phyloP scores from a whole-genome alignment of 2,888 invertebrate species.

The Sympetrum striolatum region DNA sequence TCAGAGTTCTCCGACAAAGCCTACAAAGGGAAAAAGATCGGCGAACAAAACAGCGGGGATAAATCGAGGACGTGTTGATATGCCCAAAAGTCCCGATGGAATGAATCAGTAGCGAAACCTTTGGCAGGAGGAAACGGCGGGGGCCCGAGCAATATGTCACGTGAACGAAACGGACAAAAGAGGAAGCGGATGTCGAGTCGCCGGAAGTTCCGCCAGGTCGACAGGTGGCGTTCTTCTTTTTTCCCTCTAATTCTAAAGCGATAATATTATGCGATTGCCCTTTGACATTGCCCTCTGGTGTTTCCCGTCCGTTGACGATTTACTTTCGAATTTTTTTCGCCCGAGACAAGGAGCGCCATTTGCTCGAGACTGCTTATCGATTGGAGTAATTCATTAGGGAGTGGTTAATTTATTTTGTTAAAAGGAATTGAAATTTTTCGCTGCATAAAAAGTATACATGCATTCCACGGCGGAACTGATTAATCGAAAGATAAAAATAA shows the following conservation, averaged over 20 bases:
- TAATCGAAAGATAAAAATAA: no score
- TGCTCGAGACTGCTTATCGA: no score
- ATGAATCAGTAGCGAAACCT: not conserved
- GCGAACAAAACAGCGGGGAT: not conserved
- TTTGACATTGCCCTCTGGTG: not conserved
- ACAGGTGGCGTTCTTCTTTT: constrained; percentile 1
- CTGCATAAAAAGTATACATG: no score
- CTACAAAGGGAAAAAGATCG: not conserved
- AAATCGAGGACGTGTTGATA: not conserved
- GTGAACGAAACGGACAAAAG: not conserved
- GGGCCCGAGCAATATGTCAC: constrained; percentile 12
- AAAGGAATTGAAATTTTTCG: no score
- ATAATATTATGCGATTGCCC: not conserved
- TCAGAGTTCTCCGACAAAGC: no score
- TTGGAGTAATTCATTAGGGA: no score
- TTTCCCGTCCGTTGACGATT: no score
- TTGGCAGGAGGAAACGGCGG: not conserved
- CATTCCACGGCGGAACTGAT: no score
- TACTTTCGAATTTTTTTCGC: no score
- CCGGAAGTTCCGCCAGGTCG: constrained; percentile 28
- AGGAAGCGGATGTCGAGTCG: constrained; percentile 23
- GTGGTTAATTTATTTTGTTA: no score
- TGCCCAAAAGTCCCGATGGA: not conserved
- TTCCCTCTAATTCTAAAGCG: not conserved
- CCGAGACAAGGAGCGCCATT: no score